Evolutionary conservation across 92 coral and sea anemone genomes (phyloP), one percentile per base, ranked within the genome.

Genomic region (Bergia puertoricense): DNA sequence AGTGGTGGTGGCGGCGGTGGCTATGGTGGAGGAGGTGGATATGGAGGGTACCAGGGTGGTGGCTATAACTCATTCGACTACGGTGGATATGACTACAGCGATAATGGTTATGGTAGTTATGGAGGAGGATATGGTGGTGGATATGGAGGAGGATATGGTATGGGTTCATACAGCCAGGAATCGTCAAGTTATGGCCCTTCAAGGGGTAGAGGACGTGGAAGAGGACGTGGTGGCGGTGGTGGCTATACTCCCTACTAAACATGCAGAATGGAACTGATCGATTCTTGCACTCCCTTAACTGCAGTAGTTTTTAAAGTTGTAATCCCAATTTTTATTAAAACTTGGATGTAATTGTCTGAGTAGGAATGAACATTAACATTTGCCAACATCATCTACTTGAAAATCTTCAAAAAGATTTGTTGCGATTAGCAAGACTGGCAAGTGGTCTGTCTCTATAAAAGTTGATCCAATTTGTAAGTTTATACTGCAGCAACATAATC

Each of bases 91-190:
- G 42, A 16, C 36, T 72, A 72, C 16, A 54, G 85, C 10, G 14
- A 76, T 3, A 9, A 20, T 30, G 85, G 54, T 10, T 39, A 39
- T 37, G 85, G 85, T 1, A 20, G 39, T 38, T 68, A 43, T 78
- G 48, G 80, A 18, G 88, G 75, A 36, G 80, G 65, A 36, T 15
- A 20, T 8, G 74, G 86, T 79, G 81, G 86, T 40, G 74, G 81
- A 11, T 83, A 71, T 23, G 85, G 44, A 1, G 18, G 48, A 4
- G 87, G 89, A n/a, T 85, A 81, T 37, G 75, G 67, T 15, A 90
- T 89, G 94, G 94, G 94, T 5, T n/a, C 83, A 41, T 93, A 93
- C 41, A 41, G 76, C 37, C 95, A 92, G 62, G 89, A 85, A 38
- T 30, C 92, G 11, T 90, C 94, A 41, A 20, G 62, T 37, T 89